A percentile compares a stretch with the other conserved stretches of the same genome.
phyloP scores from a whole-genome alignment of 2,113 vertebrate genomes.

The Platichthys stellatus region DNA sequence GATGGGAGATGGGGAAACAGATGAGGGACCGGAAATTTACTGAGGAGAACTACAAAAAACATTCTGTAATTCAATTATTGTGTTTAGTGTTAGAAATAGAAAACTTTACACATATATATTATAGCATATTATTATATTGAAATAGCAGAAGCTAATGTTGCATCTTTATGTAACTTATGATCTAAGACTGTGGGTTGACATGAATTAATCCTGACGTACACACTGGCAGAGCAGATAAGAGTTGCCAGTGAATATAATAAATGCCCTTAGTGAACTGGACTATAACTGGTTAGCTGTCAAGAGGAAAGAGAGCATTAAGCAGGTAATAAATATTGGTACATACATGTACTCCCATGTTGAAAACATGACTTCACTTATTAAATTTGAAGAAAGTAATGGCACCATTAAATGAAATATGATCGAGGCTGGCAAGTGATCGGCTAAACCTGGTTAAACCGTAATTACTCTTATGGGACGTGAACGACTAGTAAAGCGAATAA shows the following conservation, averaged over 20 bases:
- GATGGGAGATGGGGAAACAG: slow-evolving; percentile 34
- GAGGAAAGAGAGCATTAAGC: neutral
- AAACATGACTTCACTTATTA: neutral
- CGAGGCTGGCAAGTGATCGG: too few species aligned
- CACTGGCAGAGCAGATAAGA: neutral
- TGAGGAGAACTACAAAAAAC: neutral
- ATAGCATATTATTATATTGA: too few species aligned
- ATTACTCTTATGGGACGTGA: too few species aligned
- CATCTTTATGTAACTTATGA: too few species aligned
- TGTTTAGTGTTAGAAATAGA: neutral
- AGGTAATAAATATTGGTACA: neutral
- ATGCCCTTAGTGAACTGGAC: neutral
- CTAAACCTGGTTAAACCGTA: too few species aligned
- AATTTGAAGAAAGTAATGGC: neutral
- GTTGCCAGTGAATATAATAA: neutral
- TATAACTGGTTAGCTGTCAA: neutral
- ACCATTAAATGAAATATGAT: too few species aligned
- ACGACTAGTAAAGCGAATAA: too few species aligned
- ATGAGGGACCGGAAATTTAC: neutral
- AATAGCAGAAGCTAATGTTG: too few species aligned
- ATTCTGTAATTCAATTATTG: neutral
- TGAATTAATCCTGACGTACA: neutral
- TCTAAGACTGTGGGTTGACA: neutral
- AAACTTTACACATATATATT: too few species aligned
- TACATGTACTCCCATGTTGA: neutral